A percentile compares a stretch with the other conserved stretches of the same genome.
These are phyloP conservation scores for Sebastes dallii DNA, from an alignment of 2,797 vertebrate species.

Conservation along the genomic window DNA sequence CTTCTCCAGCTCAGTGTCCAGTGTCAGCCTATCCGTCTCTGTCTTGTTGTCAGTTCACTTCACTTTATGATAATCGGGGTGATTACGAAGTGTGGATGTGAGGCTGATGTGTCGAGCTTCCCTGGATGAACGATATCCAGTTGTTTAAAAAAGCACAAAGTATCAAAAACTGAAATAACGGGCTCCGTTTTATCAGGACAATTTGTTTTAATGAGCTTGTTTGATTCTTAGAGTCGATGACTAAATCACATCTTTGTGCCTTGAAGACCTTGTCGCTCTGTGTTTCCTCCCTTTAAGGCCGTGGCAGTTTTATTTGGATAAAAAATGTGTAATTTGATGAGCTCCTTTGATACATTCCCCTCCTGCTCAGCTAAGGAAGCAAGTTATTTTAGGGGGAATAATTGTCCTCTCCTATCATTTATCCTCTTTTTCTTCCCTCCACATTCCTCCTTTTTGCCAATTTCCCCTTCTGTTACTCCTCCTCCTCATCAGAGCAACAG, in stretches of 20 bases:
- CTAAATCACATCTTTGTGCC: not conserved
- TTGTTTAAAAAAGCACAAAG: not conserved
- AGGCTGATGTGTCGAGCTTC: not conserved
- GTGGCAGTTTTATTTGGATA: not conserved
- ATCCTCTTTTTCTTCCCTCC: not conserved
- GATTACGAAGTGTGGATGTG: constrained; percentile 3
- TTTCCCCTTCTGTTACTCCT: not conserved
- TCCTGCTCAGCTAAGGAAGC: not conserved
- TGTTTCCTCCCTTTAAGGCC: not conserved
- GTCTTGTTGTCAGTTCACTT: constrained; percentile 15
- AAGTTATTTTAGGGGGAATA: not conserved
- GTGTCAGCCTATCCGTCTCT: constrained; percentile 24
- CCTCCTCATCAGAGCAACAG: not conserved
- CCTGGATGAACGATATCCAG: not conserved
- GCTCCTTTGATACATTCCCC: not conserved
- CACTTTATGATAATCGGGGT: constrained; percentile 10
- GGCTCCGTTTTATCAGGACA: not conserved
- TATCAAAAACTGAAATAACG: not conserved
- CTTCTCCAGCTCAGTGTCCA: constrained; percentile 14
- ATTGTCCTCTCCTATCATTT: not conserved
- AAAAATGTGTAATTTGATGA: not conserved
- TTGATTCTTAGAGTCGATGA: not conserved
- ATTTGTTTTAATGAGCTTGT: not conserved
- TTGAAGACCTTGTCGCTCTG: not conserved
- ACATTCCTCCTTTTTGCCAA: not conserved